Conservation (phyloP, 2,113 vertebrate genomes). For the Corythoichthys haematopterus region DNA sequence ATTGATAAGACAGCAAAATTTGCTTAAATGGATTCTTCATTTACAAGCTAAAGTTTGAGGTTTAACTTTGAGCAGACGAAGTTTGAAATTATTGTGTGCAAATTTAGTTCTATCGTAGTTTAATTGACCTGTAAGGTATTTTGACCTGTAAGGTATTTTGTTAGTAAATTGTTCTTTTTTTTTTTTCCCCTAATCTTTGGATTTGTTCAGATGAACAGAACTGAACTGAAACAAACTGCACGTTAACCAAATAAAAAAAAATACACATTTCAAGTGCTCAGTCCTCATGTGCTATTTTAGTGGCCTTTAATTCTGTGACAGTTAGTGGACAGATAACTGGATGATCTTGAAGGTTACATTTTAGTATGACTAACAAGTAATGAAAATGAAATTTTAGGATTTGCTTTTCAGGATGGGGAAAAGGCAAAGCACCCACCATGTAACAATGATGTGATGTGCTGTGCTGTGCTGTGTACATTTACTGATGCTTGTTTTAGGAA, state of each 20-base stretch:
- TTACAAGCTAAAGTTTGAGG: not conserved
- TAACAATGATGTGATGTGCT: constrained; percentile 28
- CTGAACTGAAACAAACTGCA: not conserved
- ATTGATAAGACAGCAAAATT: not conserved
- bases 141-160: not conserved
- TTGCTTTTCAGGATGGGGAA: constrained; percentile 71
- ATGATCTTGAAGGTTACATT: constrained; percentile 2
- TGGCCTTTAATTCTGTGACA: not conserved
- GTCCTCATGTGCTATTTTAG: not conserved
- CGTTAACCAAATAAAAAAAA: constrained; percentile 5
- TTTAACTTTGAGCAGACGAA: not conserved
- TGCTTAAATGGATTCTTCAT: not conserved
- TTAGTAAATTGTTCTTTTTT: not conserved
- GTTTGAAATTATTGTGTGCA: not conserved
- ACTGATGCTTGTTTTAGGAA: constrained; percentile 44
- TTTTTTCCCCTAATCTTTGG: not conserved
- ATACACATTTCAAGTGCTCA: constrained; percentile 11
- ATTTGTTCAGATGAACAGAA: not conserved
- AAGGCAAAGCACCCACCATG: constrained; percentile 66
- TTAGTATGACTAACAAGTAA: not conserved
- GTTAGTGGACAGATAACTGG: not conserved
- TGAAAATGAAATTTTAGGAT: constrained; percentile 39
- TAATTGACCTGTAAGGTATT: not conserved
- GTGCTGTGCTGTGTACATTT: constrained; percentile 27
- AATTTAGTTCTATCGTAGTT: not conserved